Evolutionary conservation across 2,113 vertebrate species (phyloP), one percentile per base, ranked within the genome.

Genomic region (Oreocharis arfaki): DNA sequence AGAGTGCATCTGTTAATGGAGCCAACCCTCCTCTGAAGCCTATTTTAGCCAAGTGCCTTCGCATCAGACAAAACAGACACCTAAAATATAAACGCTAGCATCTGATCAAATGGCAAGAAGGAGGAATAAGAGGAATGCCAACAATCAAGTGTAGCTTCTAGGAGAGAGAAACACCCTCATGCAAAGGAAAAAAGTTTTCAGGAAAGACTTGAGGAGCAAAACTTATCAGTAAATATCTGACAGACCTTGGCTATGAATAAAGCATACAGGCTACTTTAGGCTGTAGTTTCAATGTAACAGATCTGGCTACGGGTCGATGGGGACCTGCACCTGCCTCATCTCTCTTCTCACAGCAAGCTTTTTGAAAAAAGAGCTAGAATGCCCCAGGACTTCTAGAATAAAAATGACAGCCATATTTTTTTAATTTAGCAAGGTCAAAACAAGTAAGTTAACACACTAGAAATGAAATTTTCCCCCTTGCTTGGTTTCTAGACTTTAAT

Each of bases 251-350:
- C 8, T 74, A 26, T 9, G 3, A 83, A 44, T 52, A 35, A 30
- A 75, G 18, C 39, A n/a, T 19, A 32, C 5, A 56, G 6, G 33
- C 4, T 77, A 37, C 6, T 69, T 77, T 55, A 35, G 4, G 13
- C 8, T 76, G 16, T 30, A 57, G 10, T 32, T 94, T 39, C 37
- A n/a, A 20, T 19, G 3, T 5, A 52, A 41, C 8, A 57, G 22
- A 42, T 18, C 17, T 89, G n/a, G 8, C 22, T 46, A 17, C 13
- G 5, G 12, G 19, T 35, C 60, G 57, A 32, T 55, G 16, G 23
- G 9, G 7, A 65, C 8, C 4, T 52, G 20, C 1, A 3, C 7
- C 16, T 89, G 7, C 27, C 6, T 78, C 3, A 0, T 15, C 33
- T 67, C 16, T 73, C 17, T 70, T 49, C 71, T 68, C 15, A 35